These are phyloP conservation scores for Zalophus californianus DNA, from an alignment of 2,797 vertebrate species.

Conservation along the genomic window DNA sequence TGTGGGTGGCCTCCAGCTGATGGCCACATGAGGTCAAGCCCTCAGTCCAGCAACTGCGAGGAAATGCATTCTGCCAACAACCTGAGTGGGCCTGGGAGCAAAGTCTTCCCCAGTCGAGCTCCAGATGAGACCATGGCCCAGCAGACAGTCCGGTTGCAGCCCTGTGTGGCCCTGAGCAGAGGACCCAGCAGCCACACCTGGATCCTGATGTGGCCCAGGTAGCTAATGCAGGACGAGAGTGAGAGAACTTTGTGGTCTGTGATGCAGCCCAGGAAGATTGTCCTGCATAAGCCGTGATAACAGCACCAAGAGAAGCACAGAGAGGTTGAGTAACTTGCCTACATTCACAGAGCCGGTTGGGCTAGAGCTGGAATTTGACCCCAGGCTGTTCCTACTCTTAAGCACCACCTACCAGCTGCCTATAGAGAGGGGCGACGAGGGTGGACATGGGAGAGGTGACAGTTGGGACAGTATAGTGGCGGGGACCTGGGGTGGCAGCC, in stretches of 20 bases:
- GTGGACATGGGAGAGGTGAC: rapidly evolving
- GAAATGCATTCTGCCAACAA: neutral
- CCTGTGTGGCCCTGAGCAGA: neutral
- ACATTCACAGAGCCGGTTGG: neutral
- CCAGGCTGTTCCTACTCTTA: neutral
- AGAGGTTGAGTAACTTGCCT: neutral
- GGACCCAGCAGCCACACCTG: rapidly evolving
- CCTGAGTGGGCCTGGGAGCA: neutral
- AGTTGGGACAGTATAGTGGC: rapidly evolving
- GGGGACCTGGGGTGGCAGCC: neutral
- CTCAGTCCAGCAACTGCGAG: rapidly evolving
- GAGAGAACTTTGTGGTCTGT: rapidly evolving
- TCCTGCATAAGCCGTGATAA: rapidly evolving
- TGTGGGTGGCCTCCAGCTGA: neutral
- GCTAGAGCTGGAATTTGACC: neutral
- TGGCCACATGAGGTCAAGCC: rapidly evolving
- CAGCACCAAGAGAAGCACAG: neutral
- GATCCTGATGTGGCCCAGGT: rapidly evolving
- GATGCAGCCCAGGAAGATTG: rapidly evolving
- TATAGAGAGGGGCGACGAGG: too few species aligned
- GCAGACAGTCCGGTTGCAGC: rapidly evolving
- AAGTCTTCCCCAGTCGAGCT: rapidly evolving
- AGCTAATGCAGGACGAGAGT: rapidly evolving
- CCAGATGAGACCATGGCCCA: neutral
- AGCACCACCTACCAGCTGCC: neutral